Percentiles rank a stretch among this genome's conserved stretches.
Conservation (phyloP, 1,140 invertebrate species). For the Megalopta genalis region DNA sequence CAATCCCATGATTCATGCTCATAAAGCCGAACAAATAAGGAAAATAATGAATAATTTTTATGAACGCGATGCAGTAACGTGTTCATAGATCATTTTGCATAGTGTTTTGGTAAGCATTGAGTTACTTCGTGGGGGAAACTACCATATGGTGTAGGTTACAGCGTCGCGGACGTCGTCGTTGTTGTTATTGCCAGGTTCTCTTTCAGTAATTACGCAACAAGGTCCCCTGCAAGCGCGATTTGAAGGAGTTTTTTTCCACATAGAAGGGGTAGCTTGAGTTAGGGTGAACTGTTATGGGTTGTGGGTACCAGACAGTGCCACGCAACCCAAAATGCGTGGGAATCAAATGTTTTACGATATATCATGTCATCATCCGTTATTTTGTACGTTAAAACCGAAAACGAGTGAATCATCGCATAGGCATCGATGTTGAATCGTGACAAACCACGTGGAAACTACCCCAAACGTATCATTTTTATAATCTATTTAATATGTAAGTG, state of each 20-base stretch:
- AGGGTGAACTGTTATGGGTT: conserved; percentile 55
- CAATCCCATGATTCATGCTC: background rate
- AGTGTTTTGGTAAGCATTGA: conserved; percentile 59
- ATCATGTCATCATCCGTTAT: conserved; percentile 55
- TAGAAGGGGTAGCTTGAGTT: conserved; percentile 31
- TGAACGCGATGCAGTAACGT: background rate
- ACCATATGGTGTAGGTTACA: conserved; percentile 69
- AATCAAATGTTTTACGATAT: conserved; percentile 62
- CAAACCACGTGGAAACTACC: background rate
- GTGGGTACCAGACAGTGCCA: conserved; percentile 66
- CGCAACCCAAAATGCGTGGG: conserved; percentile 67
- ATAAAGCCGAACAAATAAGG: background rate
- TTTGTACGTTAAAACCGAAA: conserved; percentile 48
- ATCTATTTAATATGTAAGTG: too few relatives aligned
- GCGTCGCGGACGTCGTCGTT: conserved; percentile 33
- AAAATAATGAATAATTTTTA: background rate
- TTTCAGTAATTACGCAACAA: conserved; percentile 46
- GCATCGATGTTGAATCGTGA: background rate
- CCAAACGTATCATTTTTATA: too few relatives aligned
- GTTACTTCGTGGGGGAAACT: conserved; percentile 50
- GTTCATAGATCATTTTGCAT: background rate
- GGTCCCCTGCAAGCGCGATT: conserved; percentile 47
- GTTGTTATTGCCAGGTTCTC: conserved; percentile 50
- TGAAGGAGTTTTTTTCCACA: conserved; percentile 44
- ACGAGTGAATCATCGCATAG: conserved; percentile 15